Percentiles rank a stretch among this genome's conserved stretches.
phyloP scores from a whole-genome alignment of 2,797 vertebrate species.

The Poeciliopsis turneri region DNA sequence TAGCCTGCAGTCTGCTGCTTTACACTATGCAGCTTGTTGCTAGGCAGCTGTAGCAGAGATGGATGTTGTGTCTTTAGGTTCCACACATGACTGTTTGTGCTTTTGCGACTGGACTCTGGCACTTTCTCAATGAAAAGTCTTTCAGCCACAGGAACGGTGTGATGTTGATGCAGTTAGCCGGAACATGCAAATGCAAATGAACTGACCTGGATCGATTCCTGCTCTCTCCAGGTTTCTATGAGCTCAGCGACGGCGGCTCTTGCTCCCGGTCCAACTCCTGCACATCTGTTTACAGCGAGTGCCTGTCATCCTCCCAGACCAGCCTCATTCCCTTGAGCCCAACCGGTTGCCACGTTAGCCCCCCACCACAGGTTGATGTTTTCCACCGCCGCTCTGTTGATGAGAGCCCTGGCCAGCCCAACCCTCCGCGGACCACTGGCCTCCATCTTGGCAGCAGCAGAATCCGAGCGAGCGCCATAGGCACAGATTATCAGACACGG shows the following conservation, averaged over 20 bases:
- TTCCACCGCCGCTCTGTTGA: slow-evolving; percentile 88
- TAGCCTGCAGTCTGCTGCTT: not conserved
- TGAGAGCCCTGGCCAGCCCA: slow-evolving; percentile 81
- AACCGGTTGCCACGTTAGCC: slow-evolving; percentile 50
- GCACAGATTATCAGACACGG: slow-evolving; percentile 69
- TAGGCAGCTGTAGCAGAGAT: not conserved
- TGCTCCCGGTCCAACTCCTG: slow-evolving; percentile 94
- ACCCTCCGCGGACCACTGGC: slow-evolving; percentile 75
- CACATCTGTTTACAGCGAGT: slow-evolving; percentile 93
- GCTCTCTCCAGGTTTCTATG: slow-evolving; percentile 88
- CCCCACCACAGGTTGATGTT: slow-evolving; percentile 58
- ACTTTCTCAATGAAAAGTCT: not conserved
- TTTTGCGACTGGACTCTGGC: not conserved
- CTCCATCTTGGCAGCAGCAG: slow-evolving; percentile 75
- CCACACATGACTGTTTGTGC: slow-evolving; percentile 4
- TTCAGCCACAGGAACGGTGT: not conserved
- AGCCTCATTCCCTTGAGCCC: slow-evolving; percentile 70
- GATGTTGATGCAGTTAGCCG: not conserved
- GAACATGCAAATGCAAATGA: not conserved
- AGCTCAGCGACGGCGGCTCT: slow-evolving; percentile 93
- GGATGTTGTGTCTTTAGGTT: not conserved
- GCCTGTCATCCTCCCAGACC: slow-evolving; percentile 84
- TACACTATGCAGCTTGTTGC: not conserved
- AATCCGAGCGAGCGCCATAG: slow-evolving; percentile 66
- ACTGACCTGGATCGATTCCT: slow-evolving; percentile 1